A percentile compares a stretch with the other conserved stretches of the same genome.
These are phyloP conservation scores for Centropristis striata DNA, from an alignment of 2,113 vertebrate genomes.

Conservation along the genomic window DNA sequence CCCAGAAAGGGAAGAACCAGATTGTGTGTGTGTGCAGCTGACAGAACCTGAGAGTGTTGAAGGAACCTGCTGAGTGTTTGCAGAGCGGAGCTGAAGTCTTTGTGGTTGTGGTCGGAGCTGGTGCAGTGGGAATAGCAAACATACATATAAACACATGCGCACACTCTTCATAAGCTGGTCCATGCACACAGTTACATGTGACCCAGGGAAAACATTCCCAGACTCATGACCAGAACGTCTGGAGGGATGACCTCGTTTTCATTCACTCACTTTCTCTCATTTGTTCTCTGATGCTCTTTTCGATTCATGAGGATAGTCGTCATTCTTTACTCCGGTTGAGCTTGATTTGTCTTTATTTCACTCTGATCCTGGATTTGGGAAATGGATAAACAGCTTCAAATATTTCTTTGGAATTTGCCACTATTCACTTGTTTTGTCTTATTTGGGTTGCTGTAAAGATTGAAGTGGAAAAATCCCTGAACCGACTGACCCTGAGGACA, in stretches of 20 bases:
- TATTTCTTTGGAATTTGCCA: slow-evolving; percentile 17
- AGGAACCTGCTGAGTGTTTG: slow-evolving; percentile 43
- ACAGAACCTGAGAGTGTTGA: slow-evolving; percentile 66
- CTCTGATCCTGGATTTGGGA: slow-evolving; percentile 12
- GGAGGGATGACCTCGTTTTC: slow-evolving; percentile 71
- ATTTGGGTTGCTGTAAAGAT: slow-evolving; percentile 35
- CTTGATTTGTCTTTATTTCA: slow-evolving; percentile 6
- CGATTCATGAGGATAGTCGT: not conserved
- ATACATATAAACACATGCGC: slow-evolving; percentile 39
- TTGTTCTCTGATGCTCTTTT: slow-evolving; percentile 22
- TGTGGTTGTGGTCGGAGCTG: not conserved
- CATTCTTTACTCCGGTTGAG: not conserved
- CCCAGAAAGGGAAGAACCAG: not conserved
- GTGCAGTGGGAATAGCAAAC: not conserved
- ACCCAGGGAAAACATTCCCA: slow-evolving; percentile 70
- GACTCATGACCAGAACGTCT: slow-evolving; percentile 73
- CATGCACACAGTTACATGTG: slow-evolving; percentile 64
- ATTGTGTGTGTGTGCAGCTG: slow-evolving; percentile 1
- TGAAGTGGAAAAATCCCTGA: slow-evolving; percentile 19
- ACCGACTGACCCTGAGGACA: slow-evolving; percentile 3
- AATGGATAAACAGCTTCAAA: slow-evolving; percentile 9
- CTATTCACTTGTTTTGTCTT: slow-evolving; percentile 31
- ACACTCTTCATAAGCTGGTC: slow-evolving; percentile 41
- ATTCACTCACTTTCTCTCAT: slow-evolving; percentile 12
- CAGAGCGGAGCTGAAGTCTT: not conserved